Evolutionary conservation across 2,113 vertebrate genomes (phyloP).

Genomic region (Dendropsophus ebraccatus): DNA sequence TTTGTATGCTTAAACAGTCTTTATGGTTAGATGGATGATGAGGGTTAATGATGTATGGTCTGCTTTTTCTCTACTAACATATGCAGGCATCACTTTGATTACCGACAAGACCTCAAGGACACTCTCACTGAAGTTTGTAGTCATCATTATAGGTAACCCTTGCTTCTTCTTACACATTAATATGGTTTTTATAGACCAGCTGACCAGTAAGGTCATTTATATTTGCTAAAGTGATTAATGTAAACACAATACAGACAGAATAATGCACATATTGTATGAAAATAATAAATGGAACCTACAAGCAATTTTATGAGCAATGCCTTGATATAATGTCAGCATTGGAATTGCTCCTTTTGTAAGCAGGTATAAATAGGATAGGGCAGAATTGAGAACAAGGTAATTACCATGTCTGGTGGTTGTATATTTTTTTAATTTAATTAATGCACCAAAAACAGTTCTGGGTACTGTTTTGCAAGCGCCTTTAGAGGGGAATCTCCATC

Average conservation of each 20-base stretch:
- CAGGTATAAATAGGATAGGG: background rate
- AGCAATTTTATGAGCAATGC: background rate
- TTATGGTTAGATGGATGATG: constrained; percentile 70
- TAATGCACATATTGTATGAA: background rate
- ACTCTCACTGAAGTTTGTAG: constrained; percentile 64
- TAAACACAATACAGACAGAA: background rate
- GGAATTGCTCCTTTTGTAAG: background rate
- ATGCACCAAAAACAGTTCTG: no score
- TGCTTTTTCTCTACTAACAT: constrained; percentile 67
- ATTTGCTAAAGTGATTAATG: background rate
- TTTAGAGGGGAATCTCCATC: no score
- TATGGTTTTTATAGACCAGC: constrained; percentile 12
- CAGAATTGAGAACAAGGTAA: no score
- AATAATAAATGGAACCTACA: background rate
- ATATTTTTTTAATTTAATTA: no score
- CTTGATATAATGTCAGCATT: background rate
- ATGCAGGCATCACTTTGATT: constrained; percentile 68
- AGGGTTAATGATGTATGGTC: constrained; percentile 77
- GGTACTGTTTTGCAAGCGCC: no score
- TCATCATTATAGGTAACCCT: constrained; percentile 41
- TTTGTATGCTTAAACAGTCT: constrained; percentile 72
- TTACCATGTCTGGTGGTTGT: no score
- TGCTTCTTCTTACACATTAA: constrained; percentile 56
- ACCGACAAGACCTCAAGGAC: constrained; percentile 76
- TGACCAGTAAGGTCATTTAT: background rate